phyloP scores from a whole-genome alignment of 2,113 vertebrate species.

The Plecotus auritus region DNA sequence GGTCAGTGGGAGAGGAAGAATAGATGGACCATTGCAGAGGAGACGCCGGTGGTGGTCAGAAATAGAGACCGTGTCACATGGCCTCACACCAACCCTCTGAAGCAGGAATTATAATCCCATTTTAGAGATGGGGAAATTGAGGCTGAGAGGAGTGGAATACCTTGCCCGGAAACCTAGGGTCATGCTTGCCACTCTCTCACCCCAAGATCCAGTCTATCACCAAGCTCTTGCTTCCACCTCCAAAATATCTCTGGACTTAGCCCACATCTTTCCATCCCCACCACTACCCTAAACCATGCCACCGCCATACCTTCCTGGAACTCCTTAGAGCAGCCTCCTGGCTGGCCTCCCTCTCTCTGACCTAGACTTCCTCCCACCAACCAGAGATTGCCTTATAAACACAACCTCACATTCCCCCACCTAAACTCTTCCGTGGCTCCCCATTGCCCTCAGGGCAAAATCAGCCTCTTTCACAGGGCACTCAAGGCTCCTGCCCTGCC shows the following conservation, averaged over 20 bases:
- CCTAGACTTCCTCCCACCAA: neutral
- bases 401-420: neutral
- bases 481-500: neutral
- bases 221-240: neutral
- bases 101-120: neutral
- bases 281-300: neutral
- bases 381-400: neutral
- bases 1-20: neutral
- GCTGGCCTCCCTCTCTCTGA: neutral
- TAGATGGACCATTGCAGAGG: fast-evolving
- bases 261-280: neutral
- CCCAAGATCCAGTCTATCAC: neutral
- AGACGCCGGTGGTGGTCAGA: neutral
- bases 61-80: neutral
- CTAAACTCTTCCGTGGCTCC: neutral
- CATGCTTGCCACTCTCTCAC: neutral
- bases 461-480: neutral
- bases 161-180: neutral
- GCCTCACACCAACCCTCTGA: neutral
- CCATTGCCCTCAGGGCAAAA: neutral
- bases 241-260: neutral
- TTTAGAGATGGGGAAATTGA: neutral
- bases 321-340: neutral
- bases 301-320: neutral
- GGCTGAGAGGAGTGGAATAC: neutral